These are phyloP conservation scores for Pelodytes ibericus DNA, from an alignment of 2,797 vertebrate species.

Conservation along the genomic window DNA sequence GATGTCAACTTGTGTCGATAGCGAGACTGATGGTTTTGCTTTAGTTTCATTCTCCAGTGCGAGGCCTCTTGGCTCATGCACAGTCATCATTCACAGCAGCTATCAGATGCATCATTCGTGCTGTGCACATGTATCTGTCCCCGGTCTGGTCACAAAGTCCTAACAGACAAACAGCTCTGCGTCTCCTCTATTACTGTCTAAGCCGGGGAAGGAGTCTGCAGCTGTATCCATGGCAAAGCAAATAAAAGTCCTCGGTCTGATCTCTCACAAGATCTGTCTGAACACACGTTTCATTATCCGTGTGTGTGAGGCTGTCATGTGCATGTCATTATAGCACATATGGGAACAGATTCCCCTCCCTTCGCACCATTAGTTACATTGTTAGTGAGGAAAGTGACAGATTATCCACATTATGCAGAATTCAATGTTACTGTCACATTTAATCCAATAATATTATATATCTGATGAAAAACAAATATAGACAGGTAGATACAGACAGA, in stretches of 20 bases:
- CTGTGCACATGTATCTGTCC: background rate
- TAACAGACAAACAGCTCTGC: conserved; percentile 11
- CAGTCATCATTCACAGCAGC: conserved; percentile 10
- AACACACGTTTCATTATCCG: conserved; percentile 39
- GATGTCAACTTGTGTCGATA: background rate
- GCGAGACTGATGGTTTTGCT: background rate
- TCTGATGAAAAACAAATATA: too few species aligned
- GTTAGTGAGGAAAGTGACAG: background rate
- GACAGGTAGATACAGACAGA: too few species aligned
- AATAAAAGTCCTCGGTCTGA: conserved; percentile 33
- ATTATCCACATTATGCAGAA: too few species aligned
- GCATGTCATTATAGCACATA: conserved; percentile 29
- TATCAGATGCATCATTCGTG: conserved; percentile 15
- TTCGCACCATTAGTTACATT: too few species aligned
- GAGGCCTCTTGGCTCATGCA: background rate
- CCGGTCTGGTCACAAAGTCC: conserved; percentile 6
- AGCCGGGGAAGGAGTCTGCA: conserved; percentile 11
- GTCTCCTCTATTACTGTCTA: conserved; percentile 22
- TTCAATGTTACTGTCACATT: too few species aligned
- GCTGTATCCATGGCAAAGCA: conserved; percentile 26
- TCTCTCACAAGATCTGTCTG: background rate
- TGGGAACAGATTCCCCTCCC: background rate
- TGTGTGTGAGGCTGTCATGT: conserved; percentile 33
- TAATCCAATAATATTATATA: too few species aligned
- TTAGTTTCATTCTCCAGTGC: background rate